phyloP scores from a whole-genome alignment of 2,797 vertebrate species.

The Falco berigora region DNA sequence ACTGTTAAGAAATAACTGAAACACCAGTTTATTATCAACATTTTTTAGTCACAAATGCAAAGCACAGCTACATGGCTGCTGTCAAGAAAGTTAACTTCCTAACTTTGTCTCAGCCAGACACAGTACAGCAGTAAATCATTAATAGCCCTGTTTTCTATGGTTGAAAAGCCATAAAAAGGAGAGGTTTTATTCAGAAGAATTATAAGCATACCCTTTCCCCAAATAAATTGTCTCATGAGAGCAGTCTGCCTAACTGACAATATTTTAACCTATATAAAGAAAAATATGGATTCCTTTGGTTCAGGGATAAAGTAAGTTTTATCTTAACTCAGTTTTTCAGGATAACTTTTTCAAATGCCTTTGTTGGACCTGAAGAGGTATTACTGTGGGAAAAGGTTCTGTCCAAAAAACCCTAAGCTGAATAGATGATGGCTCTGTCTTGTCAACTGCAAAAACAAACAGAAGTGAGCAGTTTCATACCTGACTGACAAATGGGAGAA shows the following conservation, averaged over 20 bases:
- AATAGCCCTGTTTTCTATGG: not conserved
- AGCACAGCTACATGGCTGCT: fast-evolving
- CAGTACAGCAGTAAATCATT: not conserved
- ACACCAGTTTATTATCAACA: not conserved
- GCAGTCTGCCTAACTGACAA: not conserved
- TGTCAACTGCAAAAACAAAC: not conserved
- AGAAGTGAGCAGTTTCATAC: not conserved
- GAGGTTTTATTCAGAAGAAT: not conserved
- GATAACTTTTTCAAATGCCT: not conserved
- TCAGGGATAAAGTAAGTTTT: not conserved
- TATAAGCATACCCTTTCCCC: not conserved
- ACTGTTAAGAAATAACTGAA: not conserved
- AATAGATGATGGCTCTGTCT: not conserved
- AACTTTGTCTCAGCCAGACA: not conserved
- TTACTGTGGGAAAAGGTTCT: not conserved
- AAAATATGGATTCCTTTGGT: not conserved
- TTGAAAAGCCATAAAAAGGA: not conserved
- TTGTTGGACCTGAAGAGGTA: not conserved
- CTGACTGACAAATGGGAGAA: not conserved
- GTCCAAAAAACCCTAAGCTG: not conserved
- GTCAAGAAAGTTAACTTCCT: not conserved
- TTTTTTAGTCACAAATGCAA: not conserved
- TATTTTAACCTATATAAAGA: not conserved
- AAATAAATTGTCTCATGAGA: not conserved
- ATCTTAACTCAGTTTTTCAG: not conserved